Conservation (phyloP, 2,888 invertebrate genomes). For the Hypolimnas misippus region DNA sequence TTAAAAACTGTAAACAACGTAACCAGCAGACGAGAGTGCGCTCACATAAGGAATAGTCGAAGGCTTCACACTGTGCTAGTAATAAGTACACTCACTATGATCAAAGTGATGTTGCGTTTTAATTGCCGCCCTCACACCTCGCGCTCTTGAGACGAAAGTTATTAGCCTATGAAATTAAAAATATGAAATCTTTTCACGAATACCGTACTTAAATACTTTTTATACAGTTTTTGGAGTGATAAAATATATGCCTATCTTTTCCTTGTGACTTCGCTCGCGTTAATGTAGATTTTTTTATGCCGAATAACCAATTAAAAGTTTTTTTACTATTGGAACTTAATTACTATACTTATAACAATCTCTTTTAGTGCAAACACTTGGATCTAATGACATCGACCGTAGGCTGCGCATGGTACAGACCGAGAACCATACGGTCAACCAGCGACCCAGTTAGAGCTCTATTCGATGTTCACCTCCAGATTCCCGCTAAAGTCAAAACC, state of each 20-base stretch:
- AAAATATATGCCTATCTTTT: not conserved
- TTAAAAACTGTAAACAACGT: too few species aligned
- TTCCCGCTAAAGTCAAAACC: too few species aligned
- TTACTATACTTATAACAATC: too few species aligned
- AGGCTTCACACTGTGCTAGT: not conserved
- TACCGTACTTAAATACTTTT: not conserved
- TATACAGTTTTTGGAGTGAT: not conserved
- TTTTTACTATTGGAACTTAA: too few species aligned
- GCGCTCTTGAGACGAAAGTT: slow-evolving; percentile 33
- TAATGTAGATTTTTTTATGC: too few species aligned
- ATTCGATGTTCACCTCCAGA: too few species aligned
- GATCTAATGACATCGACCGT: too few species aligned
- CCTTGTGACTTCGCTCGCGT: too few species aligned
- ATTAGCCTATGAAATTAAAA: slow-evolving; percentile 27
- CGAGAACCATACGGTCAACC: too few species aligned
- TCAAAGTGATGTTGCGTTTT: slow-evolving; percentile 64
- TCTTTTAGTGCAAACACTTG: too few species aligned
- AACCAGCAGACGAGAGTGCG: not conserved
- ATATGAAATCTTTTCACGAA: not conserved
- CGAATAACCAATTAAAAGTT: not conserved
- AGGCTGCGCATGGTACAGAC: too few species aligned
- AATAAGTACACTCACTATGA: slow-evolving; percentile 25
- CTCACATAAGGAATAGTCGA: slow-evolving; percentile 5
- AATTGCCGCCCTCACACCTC: slow-evolving; percentile 64
- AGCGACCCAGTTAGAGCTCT: too few species aligned